These are phyloP conservation scores for Agonopterix alstromeriana DNA, from an alignment of 2,888 invertebrate species.

Conservation along the genomic window DNA sequence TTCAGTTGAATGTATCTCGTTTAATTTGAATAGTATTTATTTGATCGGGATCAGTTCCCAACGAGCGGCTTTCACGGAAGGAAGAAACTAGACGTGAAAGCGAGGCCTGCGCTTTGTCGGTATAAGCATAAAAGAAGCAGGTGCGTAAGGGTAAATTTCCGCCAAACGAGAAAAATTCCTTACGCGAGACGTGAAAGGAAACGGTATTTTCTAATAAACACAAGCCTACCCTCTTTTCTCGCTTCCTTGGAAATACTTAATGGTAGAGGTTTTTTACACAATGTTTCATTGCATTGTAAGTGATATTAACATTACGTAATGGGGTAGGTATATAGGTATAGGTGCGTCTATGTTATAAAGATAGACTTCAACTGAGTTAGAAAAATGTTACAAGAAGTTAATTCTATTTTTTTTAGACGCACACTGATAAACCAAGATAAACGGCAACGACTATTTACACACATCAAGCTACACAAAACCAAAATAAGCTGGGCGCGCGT, in stretches of 20 bases:
- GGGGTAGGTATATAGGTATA: neutral
- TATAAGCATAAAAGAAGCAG: slow-evolving; percentile 32
- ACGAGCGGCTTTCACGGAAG: slow-evolving; percentile 13
- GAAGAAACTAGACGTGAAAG: slow-evolving; percentile 25
- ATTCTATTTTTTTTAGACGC: too few relatives aligned
- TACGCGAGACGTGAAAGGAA: slow-evolving; percentile 37
- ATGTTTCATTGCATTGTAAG: slow-evolving; percentile 15
- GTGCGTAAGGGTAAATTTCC: slow-evolving; percentile 44
- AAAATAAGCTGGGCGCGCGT: too few relatives aligned
- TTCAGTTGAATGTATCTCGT: slow-evolving; percentile 18
- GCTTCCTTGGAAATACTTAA: slow-evolving; percentile 19
- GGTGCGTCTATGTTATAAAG: too few relatives aligned
- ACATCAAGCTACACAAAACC: too few relatives aligned
- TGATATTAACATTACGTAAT: slow-evolving; percentile 3
- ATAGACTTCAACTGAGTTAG: too few relatives aligned
- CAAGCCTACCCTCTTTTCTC: slow-evolving; percentile 22
- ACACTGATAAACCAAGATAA: too few relatives aligned
- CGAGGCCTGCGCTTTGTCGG: slow-evolving; percentile 29
- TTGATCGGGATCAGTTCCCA: slow-evolving; percentile 25
- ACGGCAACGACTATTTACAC: too few relatives aligned
- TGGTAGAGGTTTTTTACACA: slow-evolving; percentile 13
- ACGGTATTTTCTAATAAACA: slow-evolving; percentile 55
- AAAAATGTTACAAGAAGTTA: too few relatives aligned
- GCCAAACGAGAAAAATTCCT: slow-evolving; percentile 38
- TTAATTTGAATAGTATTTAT: slow-evolving; percentile 39